These are phyloP conservation scores for Okamejei kenojei DNA, from an alignment of 2,797 vertebrate species.

Conservation along the genomic window DNA sequence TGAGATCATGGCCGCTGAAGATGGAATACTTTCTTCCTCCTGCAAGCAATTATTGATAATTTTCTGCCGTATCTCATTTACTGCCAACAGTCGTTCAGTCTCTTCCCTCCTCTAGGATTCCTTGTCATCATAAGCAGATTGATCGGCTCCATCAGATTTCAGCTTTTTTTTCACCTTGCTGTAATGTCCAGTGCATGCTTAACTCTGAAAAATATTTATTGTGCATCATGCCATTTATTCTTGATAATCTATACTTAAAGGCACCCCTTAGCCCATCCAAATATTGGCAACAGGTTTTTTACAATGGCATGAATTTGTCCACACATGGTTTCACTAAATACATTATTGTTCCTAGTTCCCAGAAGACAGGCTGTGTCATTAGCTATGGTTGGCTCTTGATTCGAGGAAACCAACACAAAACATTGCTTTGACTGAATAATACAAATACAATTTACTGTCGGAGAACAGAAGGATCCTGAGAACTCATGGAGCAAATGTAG, in stretches of 20 bases:
- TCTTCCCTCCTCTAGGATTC: background rate
- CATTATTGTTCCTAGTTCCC: background rate
- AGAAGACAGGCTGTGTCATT: background rate
- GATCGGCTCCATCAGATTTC: background rate
- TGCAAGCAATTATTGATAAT: background rate
- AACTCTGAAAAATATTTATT: background rate
- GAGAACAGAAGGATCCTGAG: background rate
- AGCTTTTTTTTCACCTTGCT: background rate
- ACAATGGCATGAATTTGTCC: background rate
- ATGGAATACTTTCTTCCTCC: no score
- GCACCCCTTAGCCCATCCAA: background rate
- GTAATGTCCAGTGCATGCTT: background rate
- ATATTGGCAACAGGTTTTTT: background rate
- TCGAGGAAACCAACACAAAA: background rate
- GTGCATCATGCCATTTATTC: background rate
- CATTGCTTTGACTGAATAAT: background rate
- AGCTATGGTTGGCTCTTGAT: background rate
- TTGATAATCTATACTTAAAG: background rate
- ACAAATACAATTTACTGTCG: background rate
- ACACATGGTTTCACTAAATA: background rate
- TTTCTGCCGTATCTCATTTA: background rate
- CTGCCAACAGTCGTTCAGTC: background rate
- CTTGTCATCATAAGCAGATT: background rate
- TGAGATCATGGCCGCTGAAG: background rate
- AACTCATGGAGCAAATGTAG: background rate